Percentiles rank a stretch among this genome's conserved stretches.
Evolutionary conservation across 2,113 vertebrate species (phyloP).

Genomic region (Odobenus rosmarus): DNA sequence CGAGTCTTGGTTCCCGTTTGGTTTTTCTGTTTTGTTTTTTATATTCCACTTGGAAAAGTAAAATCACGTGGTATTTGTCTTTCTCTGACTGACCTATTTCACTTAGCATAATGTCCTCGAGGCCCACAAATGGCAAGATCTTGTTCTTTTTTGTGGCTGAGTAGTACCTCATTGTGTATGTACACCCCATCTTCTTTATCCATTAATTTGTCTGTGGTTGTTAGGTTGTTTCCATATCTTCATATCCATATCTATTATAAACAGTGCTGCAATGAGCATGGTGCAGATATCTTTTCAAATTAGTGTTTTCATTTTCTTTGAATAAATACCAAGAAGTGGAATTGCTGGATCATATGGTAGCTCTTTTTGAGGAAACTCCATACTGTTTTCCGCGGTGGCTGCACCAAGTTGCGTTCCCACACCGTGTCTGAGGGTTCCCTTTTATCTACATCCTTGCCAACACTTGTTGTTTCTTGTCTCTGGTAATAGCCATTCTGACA

Average conservation of each 20-base stretch:
- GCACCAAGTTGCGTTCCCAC: background rate
- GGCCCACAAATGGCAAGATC: background rate
- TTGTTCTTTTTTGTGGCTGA: background rate
- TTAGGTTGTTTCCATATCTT: background rate
- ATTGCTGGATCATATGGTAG: background rate
- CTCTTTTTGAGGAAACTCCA: background rate
- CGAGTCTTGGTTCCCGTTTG: rapidly evolving
- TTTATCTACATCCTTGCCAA: background rate
- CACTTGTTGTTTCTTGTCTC: background rate
- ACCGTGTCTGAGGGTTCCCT: background rate
- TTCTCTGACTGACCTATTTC: background rate
- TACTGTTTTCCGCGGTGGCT: background rate
- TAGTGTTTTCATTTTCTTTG: background rate
- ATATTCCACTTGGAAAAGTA: background rate
- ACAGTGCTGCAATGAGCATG: background rate
- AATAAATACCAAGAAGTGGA: background rate
- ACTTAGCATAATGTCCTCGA: background rate
- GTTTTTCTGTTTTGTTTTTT: background rate
- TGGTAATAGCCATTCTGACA: background rate
- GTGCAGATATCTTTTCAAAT: background rate
- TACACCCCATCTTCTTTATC: background rate
- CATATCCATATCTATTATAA: background rate
- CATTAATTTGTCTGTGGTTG: background rate
- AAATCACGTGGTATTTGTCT: background rate
- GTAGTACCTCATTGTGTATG: background rate